phyloP scores from a whole-genome alignment of 2,888 invertebrate genomes.

The Ariolimax columbianus region DNA sequence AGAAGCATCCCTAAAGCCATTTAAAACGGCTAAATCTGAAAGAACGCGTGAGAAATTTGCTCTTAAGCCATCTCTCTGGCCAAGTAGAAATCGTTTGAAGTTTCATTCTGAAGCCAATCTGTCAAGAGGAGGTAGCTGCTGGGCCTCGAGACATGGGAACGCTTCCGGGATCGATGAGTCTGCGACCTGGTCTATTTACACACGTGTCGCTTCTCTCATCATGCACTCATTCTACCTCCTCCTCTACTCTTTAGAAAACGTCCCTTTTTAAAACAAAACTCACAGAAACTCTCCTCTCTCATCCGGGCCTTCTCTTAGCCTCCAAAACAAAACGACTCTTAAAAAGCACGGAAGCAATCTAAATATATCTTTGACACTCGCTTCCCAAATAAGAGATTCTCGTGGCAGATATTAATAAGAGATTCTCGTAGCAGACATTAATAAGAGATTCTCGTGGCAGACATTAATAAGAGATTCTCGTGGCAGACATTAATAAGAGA shows the following conservation, averaged over 20 bases:
- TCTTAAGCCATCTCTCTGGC: not conserved
- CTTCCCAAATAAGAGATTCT: too few relatives aligned
- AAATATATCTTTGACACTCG: not conserved
- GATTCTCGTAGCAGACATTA: too few relatives aligned
- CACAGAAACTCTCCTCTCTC: not conserved
- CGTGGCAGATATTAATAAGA: too few relatives aligned
- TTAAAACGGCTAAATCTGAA: not conserved
- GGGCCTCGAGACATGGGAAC: not conserved
- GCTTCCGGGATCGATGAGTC: constrained; percentile 21
- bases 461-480: too few relatives aligned
- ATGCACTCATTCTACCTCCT: not conserved
- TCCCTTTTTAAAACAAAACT: not conserved
- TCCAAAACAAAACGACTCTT: not conserved
- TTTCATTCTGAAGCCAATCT: constrained; percentile 3
- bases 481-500: too few relatives aligned
- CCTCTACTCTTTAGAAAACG: not conserved
- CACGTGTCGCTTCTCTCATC: constrained; percentile 15
- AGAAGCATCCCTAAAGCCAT: not conserved
- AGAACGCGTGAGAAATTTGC: not conserved
- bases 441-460: too few relatives aligned
- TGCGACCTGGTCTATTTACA: constrained; percentile 22
- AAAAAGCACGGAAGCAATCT: not conserved
- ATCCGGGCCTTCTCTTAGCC: not conserved
- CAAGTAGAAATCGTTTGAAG: not conserved
- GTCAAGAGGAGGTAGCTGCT: not conserved